phyloP scores from a whole-genome alignment of 2,113 vertebrate species.

The Notechis scutatus region DNA sequence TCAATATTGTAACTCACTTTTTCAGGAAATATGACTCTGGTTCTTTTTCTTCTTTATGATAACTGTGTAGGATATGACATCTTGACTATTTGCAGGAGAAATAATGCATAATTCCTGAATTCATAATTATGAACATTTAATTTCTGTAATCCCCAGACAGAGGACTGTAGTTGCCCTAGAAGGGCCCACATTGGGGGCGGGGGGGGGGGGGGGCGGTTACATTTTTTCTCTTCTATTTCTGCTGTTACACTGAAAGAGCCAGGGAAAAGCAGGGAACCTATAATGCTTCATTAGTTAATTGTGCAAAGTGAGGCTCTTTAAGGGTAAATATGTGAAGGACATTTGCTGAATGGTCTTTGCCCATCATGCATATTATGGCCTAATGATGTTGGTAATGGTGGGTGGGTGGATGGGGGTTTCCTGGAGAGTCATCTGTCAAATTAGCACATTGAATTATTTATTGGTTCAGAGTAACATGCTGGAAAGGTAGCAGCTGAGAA shows the following conservation, averaged over 20 bases:
- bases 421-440: slow-evolving; percentile 84
- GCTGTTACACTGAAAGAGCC: slow-evolving; percentile 76
- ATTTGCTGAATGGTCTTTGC: slow-evolving; percentile 79
- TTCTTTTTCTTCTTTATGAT: neutral
- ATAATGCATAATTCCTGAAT: slow-evolving; percentile 26
- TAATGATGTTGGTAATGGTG: slow-evolving; percentile 81
- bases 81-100: slow-evolving; percentile 35
- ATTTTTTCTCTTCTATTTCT: slow-evolving; percentile 63
- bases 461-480: slow-evolving; percentile 75
- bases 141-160: slow-evolving; percentile 36
- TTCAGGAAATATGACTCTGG: neutral
- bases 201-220: slow-evolving; percentile 61
- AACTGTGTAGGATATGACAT: neutral
- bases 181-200: slow-evolving; percentile 49
- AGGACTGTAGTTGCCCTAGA: slow-evolving; percentile 30
- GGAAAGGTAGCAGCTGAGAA: slow-evolving; percentile 78
- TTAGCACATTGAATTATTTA: slow-evolving; percentile 87
- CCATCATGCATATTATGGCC: slow-evolving; percentile 75
- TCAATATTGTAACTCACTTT: neutral
- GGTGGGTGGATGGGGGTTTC: slow-evolving; percentile 56
- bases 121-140: slow-evolving; percentile 46
- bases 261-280: slow-evolving; percentile 48
- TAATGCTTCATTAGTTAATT: slow-evolving; percentile 86
- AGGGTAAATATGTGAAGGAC: slow-evolving; percentile 80
- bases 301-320: slow-evolving; percentile 77